Evolutionary conservation across 2,113 vertebrate species (phyloP).

Genomic region (Porphyrio hochstetteri): DNA sequence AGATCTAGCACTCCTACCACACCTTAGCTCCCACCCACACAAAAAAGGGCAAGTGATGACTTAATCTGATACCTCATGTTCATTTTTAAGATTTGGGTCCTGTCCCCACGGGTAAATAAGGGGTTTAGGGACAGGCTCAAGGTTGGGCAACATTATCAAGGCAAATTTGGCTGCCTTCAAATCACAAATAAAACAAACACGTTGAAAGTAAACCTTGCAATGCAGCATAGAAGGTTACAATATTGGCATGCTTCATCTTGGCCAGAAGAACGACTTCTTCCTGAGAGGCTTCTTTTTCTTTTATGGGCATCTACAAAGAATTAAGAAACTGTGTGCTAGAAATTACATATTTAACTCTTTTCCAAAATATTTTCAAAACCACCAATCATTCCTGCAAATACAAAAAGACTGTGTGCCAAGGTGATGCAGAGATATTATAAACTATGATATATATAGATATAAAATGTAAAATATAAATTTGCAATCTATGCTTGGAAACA

Average conservation of each 20-base stretch:
- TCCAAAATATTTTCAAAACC: neutral
- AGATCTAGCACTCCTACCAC: neutral
- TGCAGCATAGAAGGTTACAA: constrained; percentile 85
- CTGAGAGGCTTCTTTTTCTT: constrained; percentile 83
- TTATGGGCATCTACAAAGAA: constrained; percentile 80
- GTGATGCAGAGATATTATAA: neutral
- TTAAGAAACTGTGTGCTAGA: neutral
- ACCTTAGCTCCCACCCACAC: neutral
- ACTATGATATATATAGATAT: neutral
- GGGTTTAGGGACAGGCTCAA: neutral
- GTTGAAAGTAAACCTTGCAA: constrained; percentile 80
- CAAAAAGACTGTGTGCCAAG: neutral
- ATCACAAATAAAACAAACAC: neutral
- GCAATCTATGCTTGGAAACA: neutral
- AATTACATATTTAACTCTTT: neutral
- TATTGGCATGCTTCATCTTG: constrained; percentile 91
- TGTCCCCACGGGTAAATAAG: neutral
- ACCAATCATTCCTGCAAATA: neutral
- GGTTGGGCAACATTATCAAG: neutral
- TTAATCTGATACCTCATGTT: neutral
- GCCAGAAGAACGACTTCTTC: constrained; percentile 88
- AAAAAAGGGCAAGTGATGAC: neutral
- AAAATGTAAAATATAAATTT: neutral
- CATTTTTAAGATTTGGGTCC: neutral
- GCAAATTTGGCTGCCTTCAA: neutral